Conservation (phyloP, 2,888 invertebrate genomes). For the Salticus scenicus region DNA sequence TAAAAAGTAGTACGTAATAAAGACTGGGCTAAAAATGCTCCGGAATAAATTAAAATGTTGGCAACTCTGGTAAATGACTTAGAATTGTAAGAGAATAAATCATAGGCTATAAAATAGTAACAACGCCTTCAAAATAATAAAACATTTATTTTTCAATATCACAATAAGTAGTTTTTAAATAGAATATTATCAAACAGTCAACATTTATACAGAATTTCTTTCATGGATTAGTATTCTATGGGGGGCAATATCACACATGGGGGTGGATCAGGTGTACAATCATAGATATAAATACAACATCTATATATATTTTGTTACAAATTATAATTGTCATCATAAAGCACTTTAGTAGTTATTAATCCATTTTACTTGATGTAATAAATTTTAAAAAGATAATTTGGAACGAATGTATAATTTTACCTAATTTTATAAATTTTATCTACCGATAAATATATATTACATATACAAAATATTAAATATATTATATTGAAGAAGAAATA, state of each 20-base stretch:
- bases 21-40: no score
- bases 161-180: not conserved
- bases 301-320: not conserved
- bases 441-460: not conserved
- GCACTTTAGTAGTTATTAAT: not conserved
- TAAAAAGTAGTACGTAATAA: no score
- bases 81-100: no score
- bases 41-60: no score
- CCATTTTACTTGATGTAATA: not conserved
- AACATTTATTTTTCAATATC: slow-evolving; percentile 9
- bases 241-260: not conserved
- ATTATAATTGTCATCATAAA: not conserved
- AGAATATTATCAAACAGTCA: not conserved
- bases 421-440: not conserved
- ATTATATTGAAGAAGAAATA: not conserved
- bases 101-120: no score
- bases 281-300: not conserved
- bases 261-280: not conserved
- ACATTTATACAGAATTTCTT: not conserved
- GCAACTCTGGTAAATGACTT: no score
- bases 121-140: slow-evolving; percentile 12
- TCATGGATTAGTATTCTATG: not conserved
- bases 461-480: not conserved
- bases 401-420: not conserved
- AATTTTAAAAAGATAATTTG: not conserved